Evolutionary conservation across 2,797 vertebrate genomes (phyloP).

Genomic region (Chrysolophus pictus): DNA sequence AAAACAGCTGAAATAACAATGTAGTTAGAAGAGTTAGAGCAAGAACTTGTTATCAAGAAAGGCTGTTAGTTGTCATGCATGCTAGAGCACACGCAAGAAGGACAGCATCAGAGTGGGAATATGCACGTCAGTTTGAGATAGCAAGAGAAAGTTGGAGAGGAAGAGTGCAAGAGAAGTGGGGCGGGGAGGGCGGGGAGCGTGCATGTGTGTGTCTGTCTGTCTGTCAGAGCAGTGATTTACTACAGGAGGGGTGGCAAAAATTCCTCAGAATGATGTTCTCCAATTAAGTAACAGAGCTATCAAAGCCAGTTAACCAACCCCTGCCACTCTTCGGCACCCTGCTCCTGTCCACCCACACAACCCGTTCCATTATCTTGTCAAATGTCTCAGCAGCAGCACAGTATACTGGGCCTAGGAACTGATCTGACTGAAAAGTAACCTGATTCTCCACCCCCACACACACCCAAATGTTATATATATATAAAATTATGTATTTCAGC

Average conservation of each 20-base stretch:
- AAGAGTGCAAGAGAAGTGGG: accelerated
- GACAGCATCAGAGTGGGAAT: neutral
- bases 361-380: conserved; percentile 11
- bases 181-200: neutral
- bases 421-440: conserved; percentile 34
- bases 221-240: neutral
- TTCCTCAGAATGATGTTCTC: neutral
- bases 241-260: neutral
- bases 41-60: accelerated
- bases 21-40: neutral
- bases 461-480: conserved; percentile 32
- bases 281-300: neutral
- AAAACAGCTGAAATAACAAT: neutral
- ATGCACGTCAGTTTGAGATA: neutral
- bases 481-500: conserved; percentile 32
- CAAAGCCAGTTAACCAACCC: neutral
- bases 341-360: conserved; percentile 40
- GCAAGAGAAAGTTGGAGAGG: neutral
- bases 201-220: neutral
- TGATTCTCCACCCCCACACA: conserved; percentile 14
- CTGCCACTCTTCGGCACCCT: neutral
- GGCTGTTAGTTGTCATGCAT: accelerated
- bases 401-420: neutral
- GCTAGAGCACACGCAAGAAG: neutral
- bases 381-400: neutral